Conservation (phyloP, 2,113 vertebrate genomes). For the Aplodontia rufa region DNA sequence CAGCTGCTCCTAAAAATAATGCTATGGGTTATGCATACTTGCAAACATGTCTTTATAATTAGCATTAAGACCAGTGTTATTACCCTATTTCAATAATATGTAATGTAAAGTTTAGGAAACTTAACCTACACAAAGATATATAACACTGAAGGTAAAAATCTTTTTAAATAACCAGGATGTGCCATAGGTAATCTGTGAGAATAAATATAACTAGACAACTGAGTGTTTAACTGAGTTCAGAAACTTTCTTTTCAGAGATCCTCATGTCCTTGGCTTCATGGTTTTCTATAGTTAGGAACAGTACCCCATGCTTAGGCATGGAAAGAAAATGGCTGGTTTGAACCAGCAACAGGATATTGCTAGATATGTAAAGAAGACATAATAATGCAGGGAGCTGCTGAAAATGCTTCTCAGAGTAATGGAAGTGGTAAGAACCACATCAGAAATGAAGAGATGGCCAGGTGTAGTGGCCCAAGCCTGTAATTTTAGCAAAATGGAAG, state of each 20-base stretch:
- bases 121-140: neutral
- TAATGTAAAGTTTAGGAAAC: neutral
- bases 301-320: neutral
- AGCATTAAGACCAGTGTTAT: neutral
- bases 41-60: neutral
- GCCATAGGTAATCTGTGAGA: neutral
- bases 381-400: neutral
- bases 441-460: neutral
- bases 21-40: neutral
- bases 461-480: too few species aligned
- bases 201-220: neutral
- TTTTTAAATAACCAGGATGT: neutral
- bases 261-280: neutral
- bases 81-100: neutral
- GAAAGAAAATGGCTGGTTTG: neutral
- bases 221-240: neutral
- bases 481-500: too few species aligned
- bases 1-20: neutral
- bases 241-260: neutral
- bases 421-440: neutral
- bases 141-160: neutral
- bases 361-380: neutral
- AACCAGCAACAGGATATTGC: neutral
- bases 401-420: neutral
- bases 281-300: neutral